Percentiles rank a stretch among this genome's conserved stretches.
These are phyloP conservation scores for Misgurnus anguillicaudatus DNA, from an alignment of 2,113 vertebrate species.

Conservation along the genomic window DNA sequence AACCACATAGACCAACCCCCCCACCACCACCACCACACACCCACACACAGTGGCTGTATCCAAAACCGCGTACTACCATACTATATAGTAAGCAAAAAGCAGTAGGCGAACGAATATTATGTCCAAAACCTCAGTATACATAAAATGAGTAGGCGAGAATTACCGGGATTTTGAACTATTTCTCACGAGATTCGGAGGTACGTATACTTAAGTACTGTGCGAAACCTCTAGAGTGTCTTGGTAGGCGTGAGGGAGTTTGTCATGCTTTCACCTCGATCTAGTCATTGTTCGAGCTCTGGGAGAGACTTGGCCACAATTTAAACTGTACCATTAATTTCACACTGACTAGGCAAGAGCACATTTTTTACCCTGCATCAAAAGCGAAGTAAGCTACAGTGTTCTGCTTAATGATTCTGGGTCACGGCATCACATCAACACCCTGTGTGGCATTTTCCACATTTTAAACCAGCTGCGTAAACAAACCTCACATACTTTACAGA, in stretches of 20 bases:
- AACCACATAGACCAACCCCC: too few relatives aligned
- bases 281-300: conserved; percentile 17
- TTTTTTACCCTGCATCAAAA: not conserved
- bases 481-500: not conserved
- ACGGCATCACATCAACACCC: not conserved
- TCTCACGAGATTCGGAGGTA: too few relatives aligned
- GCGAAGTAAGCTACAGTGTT: not conserved
- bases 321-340: conserved; percentile 23
- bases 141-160: too few relatives aligned
- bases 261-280: conserved; percentile 1
- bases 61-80: too few relatives aligned
- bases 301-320: conserved; percentile 19
- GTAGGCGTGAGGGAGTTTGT: not conserved
- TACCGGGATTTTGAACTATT: too few relatives aligned
- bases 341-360: not conserved
- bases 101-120: too few relatives aligned
- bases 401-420: not conserved
- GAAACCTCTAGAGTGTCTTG: not conserved
- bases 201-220: too few relatives aligned
- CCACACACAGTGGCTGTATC: too few relatives aligned
- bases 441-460: not conserved
- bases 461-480: not conserved
- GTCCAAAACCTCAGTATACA: too few relatives aligned
- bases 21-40: too few relatives aligned
- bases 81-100: too few relatives aligned